These are phyloP conservation scores for Lacerta bilineata DNA, from an alignment of 2,797 vertebrate species.

Conservation along the genomic window DNA sequence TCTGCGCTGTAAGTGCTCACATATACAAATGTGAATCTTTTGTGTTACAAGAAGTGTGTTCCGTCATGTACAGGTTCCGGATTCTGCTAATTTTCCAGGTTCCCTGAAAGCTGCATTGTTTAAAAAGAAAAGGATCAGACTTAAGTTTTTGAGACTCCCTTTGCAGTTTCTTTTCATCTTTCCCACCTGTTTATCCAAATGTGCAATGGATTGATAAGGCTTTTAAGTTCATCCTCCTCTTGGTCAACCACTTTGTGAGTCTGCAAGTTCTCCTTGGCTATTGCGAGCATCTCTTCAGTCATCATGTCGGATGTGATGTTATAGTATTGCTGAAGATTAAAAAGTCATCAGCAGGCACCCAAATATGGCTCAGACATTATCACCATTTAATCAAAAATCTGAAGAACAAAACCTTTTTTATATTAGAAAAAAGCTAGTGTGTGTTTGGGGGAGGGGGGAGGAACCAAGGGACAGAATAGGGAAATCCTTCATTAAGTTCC, in stretches of 20 bases:
- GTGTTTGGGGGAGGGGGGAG: constrained; percentile 7
- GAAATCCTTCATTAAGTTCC: background rate
- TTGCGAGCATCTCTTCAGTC: constrained; percentile 80
- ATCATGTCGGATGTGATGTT: constrained; percentile 83
- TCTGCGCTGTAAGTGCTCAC: background rate
- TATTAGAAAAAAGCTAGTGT: background rate
- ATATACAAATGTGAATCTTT: background rate
- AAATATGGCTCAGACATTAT: constrained; percentile 25
- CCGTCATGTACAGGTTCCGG: background rate
- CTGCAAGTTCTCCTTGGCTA: constrained; percentile 89
- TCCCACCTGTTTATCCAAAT: constrained; percentile 92
- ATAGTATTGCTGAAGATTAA: constrained; percentile 86
- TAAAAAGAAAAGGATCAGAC: constrained; percentile 17
- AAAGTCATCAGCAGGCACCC: constrained; percentile 32
- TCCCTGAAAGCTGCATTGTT: background rate
- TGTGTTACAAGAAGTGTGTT: background rate
- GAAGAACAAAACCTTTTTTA: constrained; percentile 19
- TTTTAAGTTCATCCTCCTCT: constrained; percentile 75
- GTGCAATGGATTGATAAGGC: constrained; percentile 80
- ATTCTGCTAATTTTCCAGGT: background rate
- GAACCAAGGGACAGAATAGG: background rate
- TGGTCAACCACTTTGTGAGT: constrained; percentile 66
- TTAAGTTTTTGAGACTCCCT: constrained; percentile 39
- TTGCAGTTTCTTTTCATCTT: background rate
- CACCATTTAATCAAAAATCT: constrained; percentile 33